Percentiles rank a stretch among this genome's conserved stretches.
Evolutionary conservation across 2,797 vertebrate genomes (phyloP).

Genomic region (Manis crassicaudata): DNA sequence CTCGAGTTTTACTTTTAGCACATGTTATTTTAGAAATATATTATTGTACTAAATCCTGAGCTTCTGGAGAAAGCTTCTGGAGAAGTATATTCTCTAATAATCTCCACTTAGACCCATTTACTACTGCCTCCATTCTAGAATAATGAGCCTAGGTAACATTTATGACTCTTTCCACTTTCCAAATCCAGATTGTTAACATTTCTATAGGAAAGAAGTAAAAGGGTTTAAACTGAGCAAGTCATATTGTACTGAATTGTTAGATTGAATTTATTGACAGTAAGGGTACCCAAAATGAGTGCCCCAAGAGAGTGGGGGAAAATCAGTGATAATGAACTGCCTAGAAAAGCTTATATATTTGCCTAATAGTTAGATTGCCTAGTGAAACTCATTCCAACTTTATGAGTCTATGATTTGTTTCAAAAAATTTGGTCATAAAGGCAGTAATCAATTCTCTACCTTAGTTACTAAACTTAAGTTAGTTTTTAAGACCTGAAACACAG

Average conservation of each 20-base stretch:
- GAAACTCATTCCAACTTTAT: background rate
- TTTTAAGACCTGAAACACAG: conserved; percentile 30
- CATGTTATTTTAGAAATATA: conserved; percentile 8
- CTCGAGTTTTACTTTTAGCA: background rate
- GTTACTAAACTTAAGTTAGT: conserved; percentile 11
- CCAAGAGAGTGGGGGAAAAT: background rate
- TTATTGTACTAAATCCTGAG: background rate
- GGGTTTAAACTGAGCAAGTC: background rate
- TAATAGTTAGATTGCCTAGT: background rate
- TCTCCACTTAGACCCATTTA: background rate
- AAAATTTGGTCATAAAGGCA: conserved; percentile 31
- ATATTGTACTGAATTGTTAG: background rate
- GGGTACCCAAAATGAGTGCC: background rate
- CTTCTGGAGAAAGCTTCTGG: conserved; percentile 49
- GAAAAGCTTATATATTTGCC: background rate
- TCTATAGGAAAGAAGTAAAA: background rate
- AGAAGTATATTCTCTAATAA: background rate
- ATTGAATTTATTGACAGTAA: background rate
- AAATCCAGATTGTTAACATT: background rate
- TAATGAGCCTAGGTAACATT: conserved; percentile 9
- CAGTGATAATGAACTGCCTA: background rate
- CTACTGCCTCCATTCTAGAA: background rate
- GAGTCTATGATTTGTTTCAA: background rate
- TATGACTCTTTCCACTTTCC: background rate
- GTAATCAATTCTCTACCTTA: background rate